Evolutionary conservation across 2,888 invertebrate genomes (phyloP), one percentile per base, ranked within the genome.

Genomic region (Lasioglossum pauxillum): DNA sequence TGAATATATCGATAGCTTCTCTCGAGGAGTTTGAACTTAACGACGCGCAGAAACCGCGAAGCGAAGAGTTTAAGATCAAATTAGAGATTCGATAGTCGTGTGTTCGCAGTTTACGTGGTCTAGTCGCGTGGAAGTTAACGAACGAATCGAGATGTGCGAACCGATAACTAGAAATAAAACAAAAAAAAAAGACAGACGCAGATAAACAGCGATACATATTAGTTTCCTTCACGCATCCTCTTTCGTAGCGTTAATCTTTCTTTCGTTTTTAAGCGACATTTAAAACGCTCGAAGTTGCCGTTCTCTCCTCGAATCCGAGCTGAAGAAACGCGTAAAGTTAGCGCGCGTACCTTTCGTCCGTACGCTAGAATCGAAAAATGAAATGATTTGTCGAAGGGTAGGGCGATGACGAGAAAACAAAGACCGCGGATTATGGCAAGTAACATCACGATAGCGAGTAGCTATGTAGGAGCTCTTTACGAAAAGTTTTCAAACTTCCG

Each of bases 401-500:
- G 23, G 38, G 19, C 8, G 64, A 31, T 31, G 1, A 69, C 4
- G 69, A 38, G 57, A 64, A 57, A 88, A 90, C 84, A 44, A 86
- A 86, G 78, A 64, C 57, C 31, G 81, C 87, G 77, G 77, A 78
- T 83, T 88, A 87, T 88, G 85, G 89, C 90, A 91, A 89, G 90
- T 89, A 88, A 84, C 87, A 87, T 90, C 85, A 86, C 90, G 83
- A 88, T 74, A 87, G 83, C 85, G 80, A 73, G 84, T 86, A 72
- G 82, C 83, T 84, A 86, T 82, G 83, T 82, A 87, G 88, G 77
- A 85, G 90, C 84, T 78, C 86, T 84, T 64, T 84, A 86, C 83
- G 84, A 90, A 89, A 91, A 82, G 78, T 84, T 86, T 78, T 89
- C 86, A 90, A 89, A 91, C 88, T 78, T 92, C 89, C 89, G 92